Evolutionary conservation across 2,113 vertebrate genomes (phyloP).

Genomic region (Collichthys lucidus): DNA sequence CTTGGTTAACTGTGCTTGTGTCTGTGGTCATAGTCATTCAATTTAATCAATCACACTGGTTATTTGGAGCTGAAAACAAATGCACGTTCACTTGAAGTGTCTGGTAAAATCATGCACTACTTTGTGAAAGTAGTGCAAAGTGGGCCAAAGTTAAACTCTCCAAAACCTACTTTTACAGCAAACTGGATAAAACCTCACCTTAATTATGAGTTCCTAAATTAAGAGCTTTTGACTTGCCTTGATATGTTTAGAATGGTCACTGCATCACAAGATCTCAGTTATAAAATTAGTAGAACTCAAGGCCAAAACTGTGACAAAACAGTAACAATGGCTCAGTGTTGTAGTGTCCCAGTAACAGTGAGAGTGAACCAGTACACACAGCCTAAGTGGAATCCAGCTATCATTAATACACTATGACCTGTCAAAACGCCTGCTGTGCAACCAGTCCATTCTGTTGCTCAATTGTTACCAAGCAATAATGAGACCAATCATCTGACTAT

Average conservation of each 20-base stretch:
- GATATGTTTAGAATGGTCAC: no score
- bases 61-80: conserved; percentile 7
- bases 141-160: conserved; percentile 3
- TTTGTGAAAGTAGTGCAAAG: neutral
- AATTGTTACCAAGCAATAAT: neutral
- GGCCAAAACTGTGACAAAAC: neutral
- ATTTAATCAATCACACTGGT: no score
- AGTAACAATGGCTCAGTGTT: no score
- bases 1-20: no score
- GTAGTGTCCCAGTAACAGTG: no score
- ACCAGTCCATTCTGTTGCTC: no score
- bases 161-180: neutral
- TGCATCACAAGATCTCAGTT: neutral
- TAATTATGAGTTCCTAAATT: neutral
- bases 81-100: neutral
- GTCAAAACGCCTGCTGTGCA: no score
- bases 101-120: neutral
- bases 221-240: neutral
- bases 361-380: no score
- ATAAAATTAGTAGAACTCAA: neutral
- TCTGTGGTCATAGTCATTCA: no score
- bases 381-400: no score
- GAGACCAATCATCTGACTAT: neutral
- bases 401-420: no score
- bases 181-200: neutral